phyloP scores from a whole-genome alignment of 2,888 invertebrate species.

The Adineta ricciae region DNA sequence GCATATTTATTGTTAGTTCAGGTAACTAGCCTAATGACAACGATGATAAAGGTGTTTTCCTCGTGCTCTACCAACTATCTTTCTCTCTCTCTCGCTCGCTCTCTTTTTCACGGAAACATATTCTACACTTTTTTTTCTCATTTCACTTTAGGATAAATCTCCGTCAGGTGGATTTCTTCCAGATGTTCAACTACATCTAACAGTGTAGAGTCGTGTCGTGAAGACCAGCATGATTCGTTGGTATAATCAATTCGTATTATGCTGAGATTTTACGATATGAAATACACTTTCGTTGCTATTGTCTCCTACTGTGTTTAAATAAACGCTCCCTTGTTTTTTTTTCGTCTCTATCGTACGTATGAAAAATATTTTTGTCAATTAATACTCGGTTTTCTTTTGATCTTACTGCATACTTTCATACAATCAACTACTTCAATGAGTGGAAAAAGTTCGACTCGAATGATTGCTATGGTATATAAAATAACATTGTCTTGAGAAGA shows the following conservation, averaged over 20 bases:
- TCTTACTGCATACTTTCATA: neutral
- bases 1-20: neutral
- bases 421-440: neutral
- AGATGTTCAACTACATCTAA: neutral
- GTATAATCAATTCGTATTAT: neutral
- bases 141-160: neutral
- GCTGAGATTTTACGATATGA: constrained; percentile 16
- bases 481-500: too few relatives aligned
- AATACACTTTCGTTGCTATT: neutral
- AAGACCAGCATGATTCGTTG: constrained; percentile 22
- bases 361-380: too few relatives aligned
- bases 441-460: neutral
- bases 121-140: neutral
- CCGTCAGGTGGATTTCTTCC: neutral
- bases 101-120: neutral
- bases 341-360: too few relatives aligned
- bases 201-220: neutral
- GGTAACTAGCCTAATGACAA: neutral
- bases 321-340: too few relatives aligned
- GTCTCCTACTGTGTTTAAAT: too few relatives aligned
- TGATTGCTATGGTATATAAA: neutral
- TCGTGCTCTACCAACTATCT: neutral
- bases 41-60: neutral
- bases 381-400: too few relatives aligned
- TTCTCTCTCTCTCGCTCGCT: neutral